Evolutionary conservation across 2,797 vertebrate genomes (phyloP).

Genomic region (Geotrypetes seraphini): DNA sequence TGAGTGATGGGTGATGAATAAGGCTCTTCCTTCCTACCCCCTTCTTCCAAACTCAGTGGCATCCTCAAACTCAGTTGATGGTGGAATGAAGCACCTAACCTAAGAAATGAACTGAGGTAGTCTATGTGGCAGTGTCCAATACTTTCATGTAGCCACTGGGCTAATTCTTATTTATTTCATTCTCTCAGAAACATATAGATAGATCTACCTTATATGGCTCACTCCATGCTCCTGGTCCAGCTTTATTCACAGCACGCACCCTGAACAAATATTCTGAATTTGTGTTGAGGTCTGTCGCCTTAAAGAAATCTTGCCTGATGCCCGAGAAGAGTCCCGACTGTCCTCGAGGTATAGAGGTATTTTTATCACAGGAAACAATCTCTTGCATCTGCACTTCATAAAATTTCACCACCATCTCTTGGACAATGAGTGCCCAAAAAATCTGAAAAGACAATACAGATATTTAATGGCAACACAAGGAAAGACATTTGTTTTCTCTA

Average conservation of each 20-base stretch:
- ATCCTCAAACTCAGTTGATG: too few relatives aligned
- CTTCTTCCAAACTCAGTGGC: too few relatives aligned
- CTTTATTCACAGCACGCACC: not conserved
- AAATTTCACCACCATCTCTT: not conserved
- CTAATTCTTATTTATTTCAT: too few relatives aligned
- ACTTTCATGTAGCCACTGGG: too few relatives aligned
- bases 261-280: not conserved
- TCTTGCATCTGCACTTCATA: not conserved
- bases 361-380: not conserved
- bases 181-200: too few relatives aligned
- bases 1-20: too few relatives aligned
- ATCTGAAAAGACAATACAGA: not conserved
- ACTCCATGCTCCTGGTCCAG: not conserved
- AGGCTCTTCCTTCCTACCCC: too few relatives aligned
- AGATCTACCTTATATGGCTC: not conserved
- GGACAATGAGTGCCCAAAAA: not conserved
- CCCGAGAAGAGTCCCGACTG: not conserved
- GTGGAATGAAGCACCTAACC: too few relatives aligned
- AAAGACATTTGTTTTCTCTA: too few relatives aligned
- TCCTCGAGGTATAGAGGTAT: not conserved
- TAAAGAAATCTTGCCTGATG: not conserved
- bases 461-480: too few relatives aligned
- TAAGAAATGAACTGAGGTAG: too few relatives aligned
- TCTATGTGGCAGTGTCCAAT: too few relatives aligned
- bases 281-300: not conserved